A percentile compares a stretch with the other conserved stretches of the same genome.
Evolutionary conservation across 2,113 vertebrate genomes (phyloP).

Genomic region (Platycercus adscitus): DNA sequence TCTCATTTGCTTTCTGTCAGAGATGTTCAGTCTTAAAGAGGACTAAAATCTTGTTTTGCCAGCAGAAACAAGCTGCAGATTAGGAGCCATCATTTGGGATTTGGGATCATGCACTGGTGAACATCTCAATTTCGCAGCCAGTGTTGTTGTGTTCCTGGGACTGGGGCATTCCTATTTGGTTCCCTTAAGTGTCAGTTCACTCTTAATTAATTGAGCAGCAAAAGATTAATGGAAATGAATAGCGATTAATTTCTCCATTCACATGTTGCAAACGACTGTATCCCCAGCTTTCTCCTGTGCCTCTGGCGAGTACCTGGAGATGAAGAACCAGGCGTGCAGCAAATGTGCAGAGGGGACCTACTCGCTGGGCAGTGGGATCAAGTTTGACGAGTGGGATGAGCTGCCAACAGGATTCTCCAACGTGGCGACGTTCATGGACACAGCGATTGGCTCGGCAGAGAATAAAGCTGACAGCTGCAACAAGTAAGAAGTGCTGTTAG

Average conservation of each 20-base stretch:
- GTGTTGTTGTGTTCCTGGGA: not conserved
- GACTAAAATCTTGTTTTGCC: not conserved
- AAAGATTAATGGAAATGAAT: not conserved
- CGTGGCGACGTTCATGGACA: conserved; percentile 89
- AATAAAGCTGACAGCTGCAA: conserved; percentile 81
- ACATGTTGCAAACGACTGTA: not conserved
- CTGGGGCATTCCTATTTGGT: not conserved
- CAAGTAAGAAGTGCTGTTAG: conserved; percentile 78
- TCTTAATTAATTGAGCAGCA: not conserved
- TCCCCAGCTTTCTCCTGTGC: conserved; percentile 92
- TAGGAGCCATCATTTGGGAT: not conserved
- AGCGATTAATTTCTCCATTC: not conserved
- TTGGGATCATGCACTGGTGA: not conserved
- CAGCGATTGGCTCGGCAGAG: conserved; percentile 70
- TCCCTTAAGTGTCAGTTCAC: not conserved
- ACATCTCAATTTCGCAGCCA: not conserved
- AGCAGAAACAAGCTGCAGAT: not conserved
- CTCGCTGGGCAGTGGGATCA: conserved; percentile 93
- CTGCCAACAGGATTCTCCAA: conserved; percentile 93
- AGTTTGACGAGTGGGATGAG: conserved; percentile 95
- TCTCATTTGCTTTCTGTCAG: not conserved
- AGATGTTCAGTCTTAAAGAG: not conserved
- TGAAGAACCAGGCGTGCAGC: conserved; percentile 93
- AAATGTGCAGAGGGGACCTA: conserved; percentile 92
- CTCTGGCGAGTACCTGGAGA: conserved; percentile 94